Conservation (phyloP, 2,888 invertebrate genomes). For the Hemicrepidius hirtus region DNA sequence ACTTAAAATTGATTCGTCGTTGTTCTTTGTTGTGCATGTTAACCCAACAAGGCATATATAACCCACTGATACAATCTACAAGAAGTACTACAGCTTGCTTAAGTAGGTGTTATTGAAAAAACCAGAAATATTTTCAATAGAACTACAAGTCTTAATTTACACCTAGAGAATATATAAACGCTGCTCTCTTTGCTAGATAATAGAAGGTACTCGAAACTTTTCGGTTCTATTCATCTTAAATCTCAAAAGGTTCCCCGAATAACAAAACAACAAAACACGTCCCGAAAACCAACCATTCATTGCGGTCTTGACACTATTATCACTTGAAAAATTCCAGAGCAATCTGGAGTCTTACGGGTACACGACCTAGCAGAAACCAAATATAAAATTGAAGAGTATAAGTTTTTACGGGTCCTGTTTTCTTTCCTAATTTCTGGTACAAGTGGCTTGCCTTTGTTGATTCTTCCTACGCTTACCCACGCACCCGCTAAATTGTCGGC, state of each 20-base stretch:
- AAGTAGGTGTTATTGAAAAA: slow-evolving; percentile 24
- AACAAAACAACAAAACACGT: slow-evolving; percentile 19
- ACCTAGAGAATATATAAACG: slow-evolving; percentile 1
- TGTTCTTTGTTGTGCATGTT: slow-evolving; percentile 2
- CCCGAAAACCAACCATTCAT: slow-evolving; percentile 27
- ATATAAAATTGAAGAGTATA: too few species aligned
- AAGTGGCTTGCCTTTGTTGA: slow-evolving; percentile 24
- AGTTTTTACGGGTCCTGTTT: neutral
- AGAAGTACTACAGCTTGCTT: neutral
- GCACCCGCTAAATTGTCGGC: slow-evolving; percentile 26
- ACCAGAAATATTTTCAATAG: neutral
- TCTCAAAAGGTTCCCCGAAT: slow-evolving; percentile 13
- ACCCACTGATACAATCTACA: slow-evolving; percentile 16
- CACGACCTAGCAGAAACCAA: slow-evolving; percentile 11
- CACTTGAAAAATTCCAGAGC: slow-evolving; percentile 43
- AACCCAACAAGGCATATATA: neutral
- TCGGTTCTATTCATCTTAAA: neutral
- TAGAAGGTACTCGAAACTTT: neutral
- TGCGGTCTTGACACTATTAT: slow-evolving; percentile 24
- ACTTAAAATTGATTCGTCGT: slow-evolving; percentile 7
- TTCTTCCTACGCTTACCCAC: slow-evolving; percentile 41
- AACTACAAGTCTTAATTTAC: slow-evolving; percentile 9
- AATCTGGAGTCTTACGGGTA: slow-evolving; percentile 11
- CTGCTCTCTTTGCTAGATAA: slow-evolving; percentile 28
- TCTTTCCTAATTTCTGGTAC: slow-evolving; percentile 28